A percentile compares a stretch with the other conserved stretches of the same genome.
These are phyloP conservation scores for Tipula confusa DNA, from an alignment of 2,888 invertebrate species.

Conservation along the genomic window DNA sequence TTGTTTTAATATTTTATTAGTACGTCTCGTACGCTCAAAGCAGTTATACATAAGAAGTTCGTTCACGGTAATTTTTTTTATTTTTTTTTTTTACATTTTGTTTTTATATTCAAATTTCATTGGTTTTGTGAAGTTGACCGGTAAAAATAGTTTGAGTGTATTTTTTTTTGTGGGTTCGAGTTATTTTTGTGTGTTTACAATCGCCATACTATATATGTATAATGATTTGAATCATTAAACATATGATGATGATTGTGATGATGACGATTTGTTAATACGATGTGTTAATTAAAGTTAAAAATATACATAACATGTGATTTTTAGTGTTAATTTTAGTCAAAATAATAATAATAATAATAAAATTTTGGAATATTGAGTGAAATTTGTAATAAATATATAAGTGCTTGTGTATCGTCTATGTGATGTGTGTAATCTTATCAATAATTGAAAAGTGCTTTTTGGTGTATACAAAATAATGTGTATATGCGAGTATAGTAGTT, in stretches of 20 bases:
- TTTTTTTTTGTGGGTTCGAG: background rate
- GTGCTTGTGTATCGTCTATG: background rate
- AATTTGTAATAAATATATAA: background rate
- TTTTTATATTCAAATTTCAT: too few relatives aligned
- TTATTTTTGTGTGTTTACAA: background rate
- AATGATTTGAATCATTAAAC: background rate
- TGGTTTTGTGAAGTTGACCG: background rate
- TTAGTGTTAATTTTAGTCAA: background rate
- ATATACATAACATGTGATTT: background rate
- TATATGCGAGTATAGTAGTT: too few relatives aligned
- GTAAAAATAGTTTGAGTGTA: background rate
- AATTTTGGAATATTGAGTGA: background rate
- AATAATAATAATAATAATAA: background rate
- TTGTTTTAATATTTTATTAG: background rate
- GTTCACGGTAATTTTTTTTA: background rate
- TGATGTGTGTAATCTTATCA: background rate
- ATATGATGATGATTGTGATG: background rate
- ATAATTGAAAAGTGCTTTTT: background rate
- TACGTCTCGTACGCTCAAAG: slow-evolving; percentile 20
- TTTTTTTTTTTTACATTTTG: background rate
- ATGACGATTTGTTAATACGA: background rate
- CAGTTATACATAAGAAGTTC: slow-evolving; percentile 12
- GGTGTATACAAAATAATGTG: too few relatives aligned
- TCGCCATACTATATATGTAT: background rate
- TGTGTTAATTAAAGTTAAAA: slow-evolving; percentile 1